A percentile compares a stretch with the other conserved stretches of the same genome.
phyloP scores from a whole-genome alignment of 2,888 invertebrate species.

The Aelia acuminata region DNA sequence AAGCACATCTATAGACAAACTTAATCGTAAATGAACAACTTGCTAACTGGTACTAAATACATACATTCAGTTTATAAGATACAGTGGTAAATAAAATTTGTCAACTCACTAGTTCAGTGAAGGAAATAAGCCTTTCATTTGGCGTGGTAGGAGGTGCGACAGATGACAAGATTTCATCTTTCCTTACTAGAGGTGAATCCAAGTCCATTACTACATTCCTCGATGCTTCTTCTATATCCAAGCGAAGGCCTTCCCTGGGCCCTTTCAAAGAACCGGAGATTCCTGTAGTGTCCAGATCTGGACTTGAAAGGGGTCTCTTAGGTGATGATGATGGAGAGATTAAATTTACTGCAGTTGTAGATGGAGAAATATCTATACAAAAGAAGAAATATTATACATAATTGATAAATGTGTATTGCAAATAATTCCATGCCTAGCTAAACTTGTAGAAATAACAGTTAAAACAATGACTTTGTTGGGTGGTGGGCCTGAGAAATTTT shows the following conservation, averaged over 20 bases:
- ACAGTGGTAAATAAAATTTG: not conserved
- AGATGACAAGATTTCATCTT: conserved; percentile 64
- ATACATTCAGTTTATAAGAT: not conserved
- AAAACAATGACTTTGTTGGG: too few relatives aligned
- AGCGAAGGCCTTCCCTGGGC: conserved; percentile 61
- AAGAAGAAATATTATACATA: not conserved
- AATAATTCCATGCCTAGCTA: not conserved
- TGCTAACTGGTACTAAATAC: not conserved
- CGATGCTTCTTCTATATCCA: conserved; percentile 64
- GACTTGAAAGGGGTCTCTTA: conserved; percentile 42
- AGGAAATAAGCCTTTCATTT: conserved; percentile 60
- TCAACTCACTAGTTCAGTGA: conserved; percentile 57
- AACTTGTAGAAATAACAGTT: too few relatives aligned
- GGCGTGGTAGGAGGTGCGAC: conserved; percentile 64
- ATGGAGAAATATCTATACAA: not conserved
- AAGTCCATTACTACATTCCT: conserved; percentile 61
- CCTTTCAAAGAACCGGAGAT: conserved; percentile 40
- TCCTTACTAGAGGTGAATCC: conserved; percentile 63
- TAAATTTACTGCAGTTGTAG: conserved; percentile 2
- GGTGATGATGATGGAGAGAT: conserved; percentile 19
- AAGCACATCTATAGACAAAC: too few relatives aligned
- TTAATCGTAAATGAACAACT: too few relatives aligned
- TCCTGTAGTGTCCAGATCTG: not conserved
- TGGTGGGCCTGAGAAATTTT: too few relatives aligned
- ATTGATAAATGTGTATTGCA: too few relatives aligned